Conservation (phyloP, 2,797 vertebrate genomes). For the Macrochelys suwanniensis region DNA sequence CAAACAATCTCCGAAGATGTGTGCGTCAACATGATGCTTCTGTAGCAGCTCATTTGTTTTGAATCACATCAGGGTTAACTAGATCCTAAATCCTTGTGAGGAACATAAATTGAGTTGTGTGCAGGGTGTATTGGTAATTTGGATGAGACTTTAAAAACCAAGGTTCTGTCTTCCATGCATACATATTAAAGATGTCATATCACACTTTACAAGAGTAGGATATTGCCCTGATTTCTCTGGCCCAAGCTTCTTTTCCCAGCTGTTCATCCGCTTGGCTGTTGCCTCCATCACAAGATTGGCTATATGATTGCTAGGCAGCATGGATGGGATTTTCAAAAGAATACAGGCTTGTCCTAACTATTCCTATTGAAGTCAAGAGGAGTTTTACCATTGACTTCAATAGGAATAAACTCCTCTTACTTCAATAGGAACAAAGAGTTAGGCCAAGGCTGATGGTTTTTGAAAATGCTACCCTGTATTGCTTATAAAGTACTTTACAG, state of each 20-base stretch:
- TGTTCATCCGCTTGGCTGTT: conserved; percentile 34
- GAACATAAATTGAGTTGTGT: background rate
- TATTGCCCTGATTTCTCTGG: background rate
- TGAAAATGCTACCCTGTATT: background rate
- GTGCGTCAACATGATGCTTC: background rate
- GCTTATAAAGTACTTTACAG: background rate
- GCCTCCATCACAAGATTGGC: background rate
- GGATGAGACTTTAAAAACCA: background rate
- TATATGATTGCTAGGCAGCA: background rate
- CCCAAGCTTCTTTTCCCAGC: background rate
- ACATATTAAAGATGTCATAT: accelerated
- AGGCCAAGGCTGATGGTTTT: background rate
- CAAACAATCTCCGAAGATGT: background rate
- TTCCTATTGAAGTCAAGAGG: background rate
- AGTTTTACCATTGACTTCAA: background rate
- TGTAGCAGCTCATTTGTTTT: background rate
- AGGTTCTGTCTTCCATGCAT: background rate
- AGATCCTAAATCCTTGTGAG: background rate
- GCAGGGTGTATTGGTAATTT: background rate
- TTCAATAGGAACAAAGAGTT: background rate
- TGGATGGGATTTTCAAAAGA: background rate
- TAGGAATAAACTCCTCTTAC: background rate
- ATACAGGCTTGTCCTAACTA: background rate
- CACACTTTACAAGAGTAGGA: background rate
- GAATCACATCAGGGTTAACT: background rate